Base-by-base conservation (phyloP, 2,113 vertebrate species). In the Chroicocephalus ridibundus region DNA sequence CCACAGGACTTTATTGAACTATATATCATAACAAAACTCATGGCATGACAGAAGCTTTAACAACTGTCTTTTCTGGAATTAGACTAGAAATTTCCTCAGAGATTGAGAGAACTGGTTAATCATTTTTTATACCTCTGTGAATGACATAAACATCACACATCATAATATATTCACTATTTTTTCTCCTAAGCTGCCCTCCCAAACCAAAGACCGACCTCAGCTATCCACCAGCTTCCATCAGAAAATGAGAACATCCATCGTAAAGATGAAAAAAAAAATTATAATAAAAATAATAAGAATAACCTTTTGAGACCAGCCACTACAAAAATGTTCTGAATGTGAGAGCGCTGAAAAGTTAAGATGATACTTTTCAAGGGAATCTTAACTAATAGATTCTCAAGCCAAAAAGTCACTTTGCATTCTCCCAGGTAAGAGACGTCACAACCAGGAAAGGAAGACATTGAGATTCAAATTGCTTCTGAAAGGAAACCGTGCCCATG, bases 321-420 rank as follows among this genome's bases (percentile, higher is more conserved):
- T 52, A 36, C 14, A 57, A 38, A 36, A 66, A 16, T 7, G 3
- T 19, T 82, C 54, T 61, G 19, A 51, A 9, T 34, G 14, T n/a
- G 52, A 58, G 16, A 82, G 5, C 24, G 64, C 9, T 68, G 20
- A 82, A 92, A 85, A 92, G 36, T 55, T 42, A 54, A 44, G 42
- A 27, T 10, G 11, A 11, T 32, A 8, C 6, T 71, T 90, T 82
- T 21, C 25, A 24, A 4, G 32, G 27, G 52, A 62, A 71, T 49
- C 58, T 57, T 25, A 42, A 38, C 11, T 74, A 31, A 10, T 12
- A n/a, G 15, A 15, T 61, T 69, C 58, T 69, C 31, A 34, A 77
- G 4, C 7, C 34, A 55, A 55, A 69, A 80, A 2, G 10, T 27
- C 0, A 46, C 20, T 68, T 16, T 79, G 24, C 0, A 0, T 24